Percentiles rank a stretch among this genome's conserved stretches.
These are phyloP conservation scores for Trachelus tabidus DNA, from an alignment of 2,888 invertebrate genomes.

Conservation along the genomic window DNA sequence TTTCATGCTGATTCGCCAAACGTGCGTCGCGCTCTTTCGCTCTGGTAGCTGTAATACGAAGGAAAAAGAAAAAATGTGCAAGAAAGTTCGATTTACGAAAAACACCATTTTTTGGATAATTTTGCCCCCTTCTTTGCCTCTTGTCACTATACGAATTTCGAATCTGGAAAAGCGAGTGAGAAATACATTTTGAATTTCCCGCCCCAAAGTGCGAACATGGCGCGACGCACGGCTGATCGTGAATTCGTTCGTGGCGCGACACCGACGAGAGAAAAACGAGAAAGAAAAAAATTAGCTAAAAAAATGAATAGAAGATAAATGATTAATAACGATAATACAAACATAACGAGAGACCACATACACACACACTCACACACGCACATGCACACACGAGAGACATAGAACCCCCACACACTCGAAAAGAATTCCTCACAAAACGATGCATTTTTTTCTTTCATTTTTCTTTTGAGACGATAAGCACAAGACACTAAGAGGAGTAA, in stretches of 20 bases:
- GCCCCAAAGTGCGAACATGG: background rate
- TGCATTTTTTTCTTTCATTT: background rate
- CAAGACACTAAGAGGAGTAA: slow-evolving; percentile 5
- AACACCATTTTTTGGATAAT: background rate
- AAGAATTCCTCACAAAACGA: slow-evolving; percentile 37
- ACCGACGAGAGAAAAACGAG: background rate
- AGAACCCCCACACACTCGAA: background rate
- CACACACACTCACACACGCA: background rate
- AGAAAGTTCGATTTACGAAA: background rate
- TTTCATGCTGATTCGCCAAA: background rate
- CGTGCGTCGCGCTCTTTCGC: background rate
- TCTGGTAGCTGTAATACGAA: background rate
- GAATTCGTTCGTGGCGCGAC: background rate
- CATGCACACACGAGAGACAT: background rate
- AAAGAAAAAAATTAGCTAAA: background rate
- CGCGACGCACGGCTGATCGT: background rate
- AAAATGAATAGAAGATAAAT: background rate
- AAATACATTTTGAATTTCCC: background rate
- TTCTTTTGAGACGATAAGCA: background rate
- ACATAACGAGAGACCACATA: background rate
- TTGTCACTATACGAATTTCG: too few species aligned
- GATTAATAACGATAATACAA: background rate
- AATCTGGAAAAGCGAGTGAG: too few species aligned
- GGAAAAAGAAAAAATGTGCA: background rate
- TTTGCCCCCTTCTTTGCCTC: background rate